Evolutionary conservation across 2,113 vertebrate species (phyloP).

Genomic region (Plecotus auritus): DNA sequence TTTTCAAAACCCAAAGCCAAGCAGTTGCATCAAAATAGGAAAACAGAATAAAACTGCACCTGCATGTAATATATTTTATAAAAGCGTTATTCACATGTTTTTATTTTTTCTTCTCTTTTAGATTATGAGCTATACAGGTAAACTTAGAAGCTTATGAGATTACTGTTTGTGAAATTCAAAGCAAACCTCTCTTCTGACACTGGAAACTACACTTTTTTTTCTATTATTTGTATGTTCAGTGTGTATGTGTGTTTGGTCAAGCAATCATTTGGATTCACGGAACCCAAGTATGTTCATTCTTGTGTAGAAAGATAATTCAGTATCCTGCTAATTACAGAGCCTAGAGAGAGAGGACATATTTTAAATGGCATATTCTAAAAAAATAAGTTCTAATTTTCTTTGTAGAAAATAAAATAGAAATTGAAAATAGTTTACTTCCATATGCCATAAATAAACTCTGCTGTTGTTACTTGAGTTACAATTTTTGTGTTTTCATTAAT

Average conservation of each 20-base stretch:
- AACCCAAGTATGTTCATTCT: neutral
- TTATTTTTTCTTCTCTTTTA: neutral
- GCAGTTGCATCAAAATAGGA: neutral
- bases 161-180: neutral
- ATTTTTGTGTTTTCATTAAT: neutral
- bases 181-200: conserved; percentile 45
- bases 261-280: neutral
- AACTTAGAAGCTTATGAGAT: neutral
- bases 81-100: neutral
- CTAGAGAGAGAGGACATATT: neutral
- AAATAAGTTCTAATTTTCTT: neutral
- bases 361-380: neutral
- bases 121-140: neutral
- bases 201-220: conserved; percentile 39
- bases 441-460: neutral
- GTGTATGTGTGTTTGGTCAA: neutral
- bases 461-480: neutral
- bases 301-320: neutral
- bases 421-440: neutral
- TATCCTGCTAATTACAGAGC: neutral
- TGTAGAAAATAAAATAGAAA: neutral
- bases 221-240: neutral
- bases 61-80: neutral
- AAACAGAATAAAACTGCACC: neutral
- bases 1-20: neutral